Evolutionary conservation across 2,888 invertebrate species (phyloP).

Genomic region (Aquatica leii): DNA sequence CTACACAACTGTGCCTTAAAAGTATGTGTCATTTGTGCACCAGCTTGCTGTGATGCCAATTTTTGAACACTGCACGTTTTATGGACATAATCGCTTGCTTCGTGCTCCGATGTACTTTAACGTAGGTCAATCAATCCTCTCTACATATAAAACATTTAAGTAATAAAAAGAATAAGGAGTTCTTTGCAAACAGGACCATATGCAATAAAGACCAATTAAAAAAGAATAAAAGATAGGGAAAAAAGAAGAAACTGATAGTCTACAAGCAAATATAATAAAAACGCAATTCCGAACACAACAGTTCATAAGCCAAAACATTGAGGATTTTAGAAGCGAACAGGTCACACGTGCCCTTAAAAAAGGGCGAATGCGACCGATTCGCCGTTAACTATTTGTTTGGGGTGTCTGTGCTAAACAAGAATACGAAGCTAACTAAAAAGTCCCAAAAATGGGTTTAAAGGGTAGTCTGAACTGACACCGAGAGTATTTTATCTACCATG

Average conservation of each 20-base stretch:
- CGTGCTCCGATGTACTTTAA: constrained; percentile 15
- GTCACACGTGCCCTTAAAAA: not conserved
- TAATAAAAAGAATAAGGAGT: not conserved
- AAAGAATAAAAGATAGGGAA: too few species aligned
- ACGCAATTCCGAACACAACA: constrained; percentile 23
- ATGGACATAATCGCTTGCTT: constrained; percentile 4
- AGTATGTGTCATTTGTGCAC: constrained; percentile 30
- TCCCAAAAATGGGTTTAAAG: constrained; percentile 9
- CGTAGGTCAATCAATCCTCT: constrained; percentile 8
- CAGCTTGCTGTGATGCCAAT: constrained; percentile 29
- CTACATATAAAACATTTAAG: constrained; percentile 22
- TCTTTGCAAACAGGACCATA: constrained; percentile 1
- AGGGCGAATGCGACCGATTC: not conserved
- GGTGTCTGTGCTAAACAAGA: constrained; percentile 33
- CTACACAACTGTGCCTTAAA: constrained; percentile 28
- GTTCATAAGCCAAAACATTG: constrained; percentile 33
- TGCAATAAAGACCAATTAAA: constrained; percentile 17
- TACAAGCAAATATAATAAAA: constrained; percentile 28
- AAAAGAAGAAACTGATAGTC: not conserved
- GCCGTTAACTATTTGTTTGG: not conserved
- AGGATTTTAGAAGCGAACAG: constrained; percentile 10
- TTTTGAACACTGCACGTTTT: constrained; percentile 13
- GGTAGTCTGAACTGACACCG: constrained; percentile 35
- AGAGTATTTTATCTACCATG: constrained; percentile 57
- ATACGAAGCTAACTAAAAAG: constrained; percentile 28